These are phyloP conservation scores for Empidonax alnorum DNA, from an alignment of 2,113 vertebrate genomes.

Conservation along the genomic window DNA sequence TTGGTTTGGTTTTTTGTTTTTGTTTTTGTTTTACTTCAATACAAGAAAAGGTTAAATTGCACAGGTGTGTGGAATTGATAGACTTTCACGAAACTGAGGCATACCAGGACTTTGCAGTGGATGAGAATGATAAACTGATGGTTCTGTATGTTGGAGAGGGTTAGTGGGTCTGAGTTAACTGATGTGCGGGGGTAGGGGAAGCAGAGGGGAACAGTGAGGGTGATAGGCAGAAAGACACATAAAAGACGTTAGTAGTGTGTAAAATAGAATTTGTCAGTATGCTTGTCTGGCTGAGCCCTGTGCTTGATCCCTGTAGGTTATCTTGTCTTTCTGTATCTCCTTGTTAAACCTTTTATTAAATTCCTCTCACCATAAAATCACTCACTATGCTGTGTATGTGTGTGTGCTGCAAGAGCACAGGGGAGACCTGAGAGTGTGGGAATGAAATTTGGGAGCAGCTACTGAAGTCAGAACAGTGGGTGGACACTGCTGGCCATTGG, in stretches of 20 bases:
- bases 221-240: not conserved
- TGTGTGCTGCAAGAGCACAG: not conserved
- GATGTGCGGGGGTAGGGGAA: not conserved
- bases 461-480: accelerated
- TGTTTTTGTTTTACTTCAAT: not conserved
- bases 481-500: accelerated
- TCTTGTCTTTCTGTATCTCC: not conserved
- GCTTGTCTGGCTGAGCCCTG: not conserved
- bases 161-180: not conserved
- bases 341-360: not conserved
- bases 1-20: not conserved
- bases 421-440: not conserved
- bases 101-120: not conserved
- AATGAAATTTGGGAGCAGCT: not conserved
- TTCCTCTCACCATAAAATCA: not conserved
- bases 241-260: not conserved
- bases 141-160: no score
- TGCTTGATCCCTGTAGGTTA: not conserved
- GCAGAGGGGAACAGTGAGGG: accelerated
- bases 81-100: not conserved
- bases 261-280: not conserved
- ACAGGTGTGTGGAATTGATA: not conserved
- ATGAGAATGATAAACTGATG: not conserved
- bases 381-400: not conserved
- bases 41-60: not conserved